These are phyloP conservation scores for Axea sp. DNA, from an alignment of 2,888 invertebrate genomes.

Conservation along the genomic window DNA sequence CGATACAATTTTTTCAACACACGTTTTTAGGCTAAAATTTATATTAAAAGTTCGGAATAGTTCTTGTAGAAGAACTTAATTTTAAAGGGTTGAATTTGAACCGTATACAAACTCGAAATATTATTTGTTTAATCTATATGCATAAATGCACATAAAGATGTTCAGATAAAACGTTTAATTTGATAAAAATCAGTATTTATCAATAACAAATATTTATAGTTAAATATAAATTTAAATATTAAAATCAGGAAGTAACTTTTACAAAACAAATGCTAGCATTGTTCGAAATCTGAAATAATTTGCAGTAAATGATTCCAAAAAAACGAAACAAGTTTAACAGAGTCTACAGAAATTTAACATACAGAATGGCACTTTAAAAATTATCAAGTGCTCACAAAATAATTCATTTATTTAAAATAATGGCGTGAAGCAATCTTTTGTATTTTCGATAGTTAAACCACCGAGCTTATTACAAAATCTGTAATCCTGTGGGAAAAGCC, in stretches of 20 bases:
- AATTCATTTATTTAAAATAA: slow-evolving; percentile 44
- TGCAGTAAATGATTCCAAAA: slow-evolving; percentile 3
- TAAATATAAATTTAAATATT: neutral
- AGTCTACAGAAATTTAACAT: slow-evolving; percentile 22
- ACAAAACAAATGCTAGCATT: too few relatives aligned
- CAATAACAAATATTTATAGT: too few relatives aligned
- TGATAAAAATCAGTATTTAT: too few relatives aligned
- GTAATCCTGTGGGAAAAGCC: slow-evolving; percentile 47
- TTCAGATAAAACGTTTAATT: too few relatives aligned
- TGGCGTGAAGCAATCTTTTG: slow-evolving; percentile 5
- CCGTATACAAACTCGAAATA: neutral
- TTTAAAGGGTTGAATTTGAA: too few relatives aligned
- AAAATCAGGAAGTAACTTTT: neutral
- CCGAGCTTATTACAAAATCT: slow-evolving; percentile 40
- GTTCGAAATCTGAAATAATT: neutral
- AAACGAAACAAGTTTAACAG: slow-evolving; percentile 36
- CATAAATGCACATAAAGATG: too few relatives aligned
- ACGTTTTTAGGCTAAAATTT: too few relatives aligned
- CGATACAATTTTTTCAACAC: too few relatives aligned
- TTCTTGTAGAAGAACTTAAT: too few relatives aligned
- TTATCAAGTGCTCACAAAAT: slow-evolving; percentile 18
- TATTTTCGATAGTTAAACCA: slow-evolving; percentile 39
- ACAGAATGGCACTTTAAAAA: slow-evolving; percentile 1
- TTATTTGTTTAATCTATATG: too few relatives aligned
- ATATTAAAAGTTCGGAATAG: neutral